A percentile compares a stretch with the other conserved stretches of the same genome.
Evolutionary conservation across 2,888 invertebrate species (phyloP).

Genomic region (Epicampocera succincta): DNA sequence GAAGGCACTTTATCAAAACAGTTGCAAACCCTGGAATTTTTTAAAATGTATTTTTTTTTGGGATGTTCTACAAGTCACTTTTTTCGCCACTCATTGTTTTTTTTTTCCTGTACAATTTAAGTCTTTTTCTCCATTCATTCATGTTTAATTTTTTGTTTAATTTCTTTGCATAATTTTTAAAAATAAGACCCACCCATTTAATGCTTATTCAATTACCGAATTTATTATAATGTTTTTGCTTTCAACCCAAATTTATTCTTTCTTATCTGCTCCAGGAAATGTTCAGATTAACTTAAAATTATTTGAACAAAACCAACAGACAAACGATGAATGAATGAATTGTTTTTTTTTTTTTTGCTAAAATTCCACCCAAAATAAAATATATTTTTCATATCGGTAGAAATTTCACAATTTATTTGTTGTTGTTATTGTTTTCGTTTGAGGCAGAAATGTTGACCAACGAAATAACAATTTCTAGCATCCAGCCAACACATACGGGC

Average conservation of each 20-base stretch:
- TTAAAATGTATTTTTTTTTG: no score
- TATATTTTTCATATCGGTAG: neutral
- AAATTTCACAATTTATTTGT: conserved; percentile 43
- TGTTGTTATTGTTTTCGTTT: neutral
- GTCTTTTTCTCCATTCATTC: neutral
- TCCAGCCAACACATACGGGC: conserved; percentile 1
- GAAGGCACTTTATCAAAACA: no score
- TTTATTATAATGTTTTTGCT: conserved; percentile 34
- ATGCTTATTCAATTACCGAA: conserved; percentile 54
- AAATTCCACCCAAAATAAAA: conserved; percentile 26
- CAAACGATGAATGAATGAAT: conserved; percentile 11
- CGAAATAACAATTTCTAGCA: conserved; percentile 19
- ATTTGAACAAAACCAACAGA: conserved; percentile 35
- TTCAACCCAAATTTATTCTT: conserved; percentile 63
- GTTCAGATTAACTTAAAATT: conserved; percentile 68
- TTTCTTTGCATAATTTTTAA: conserved; percentile 28
- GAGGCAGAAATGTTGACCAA: conserved; percentile 22
- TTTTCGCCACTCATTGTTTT: no score
- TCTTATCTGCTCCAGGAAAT: conserved; percentile 78
- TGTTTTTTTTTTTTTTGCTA: neutral
- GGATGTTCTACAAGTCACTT: no score
- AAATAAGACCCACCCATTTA: conserved; percentile 52
- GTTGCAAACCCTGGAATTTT: no score
- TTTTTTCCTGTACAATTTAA: no score
- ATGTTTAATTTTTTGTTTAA: neutral